Evolutionary conservation across 2,113 vertebrate species (phyloP), one percentile per base, ranked within the genome.

Genomic region (Barbus barbus): DNA sequence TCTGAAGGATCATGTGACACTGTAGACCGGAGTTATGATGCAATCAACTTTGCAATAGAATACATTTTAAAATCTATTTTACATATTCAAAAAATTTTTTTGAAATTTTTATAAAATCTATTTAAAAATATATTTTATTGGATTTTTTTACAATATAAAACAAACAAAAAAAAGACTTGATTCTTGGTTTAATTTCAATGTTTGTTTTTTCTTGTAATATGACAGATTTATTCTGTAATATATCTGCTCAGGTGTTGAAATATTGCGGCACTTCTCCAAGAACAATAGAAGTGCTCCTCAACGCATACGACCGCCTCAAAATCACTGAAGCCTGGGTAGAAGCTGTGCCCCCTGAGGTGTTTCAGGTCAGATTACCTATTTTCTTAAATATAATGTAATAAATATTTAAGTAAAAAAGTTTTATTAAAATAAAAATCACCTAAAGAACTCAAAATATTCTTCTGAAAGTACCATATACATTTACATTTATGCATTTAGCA

Each of bases 261-360:
- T 93, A 94, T 89, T 99, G 97, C 92, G 94, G 92, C 12, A 9
- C 18, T 0, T 97, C 95, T 67, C 97, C 97, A 0, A 91, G 94
- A 1, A 95, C 94, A 85, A 93, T 99, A 0, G 97, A 99, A 89
- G 97, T 94, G 61, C 94, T 99, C 73, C 86, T 99, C 72, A 99
- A 99, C 72, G 94, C 94, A 69, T 99, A 99, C 20, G 93, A 90
- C 5, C 90, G n/a, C 0, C 92, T 99, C 56, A 93, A 89, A 0
- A 89, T 98, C 85, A 95, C 95, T 0, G 93, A 96, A 73, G 92
- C 92, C 60, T 97, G 97, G 93, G 31, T 79, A 3, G 93, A 95
- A 38, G 92, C 96, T 0, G 95, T 99, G 1, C 89, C 97, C 0
- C 84, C n/a, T 0, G 96, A 97, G 61, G 88, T 89, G 0, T 91